phyloP scores from a whole-genome alignment of 1,140 invertebrate species.

The Penaeus vannamei region DNA sequence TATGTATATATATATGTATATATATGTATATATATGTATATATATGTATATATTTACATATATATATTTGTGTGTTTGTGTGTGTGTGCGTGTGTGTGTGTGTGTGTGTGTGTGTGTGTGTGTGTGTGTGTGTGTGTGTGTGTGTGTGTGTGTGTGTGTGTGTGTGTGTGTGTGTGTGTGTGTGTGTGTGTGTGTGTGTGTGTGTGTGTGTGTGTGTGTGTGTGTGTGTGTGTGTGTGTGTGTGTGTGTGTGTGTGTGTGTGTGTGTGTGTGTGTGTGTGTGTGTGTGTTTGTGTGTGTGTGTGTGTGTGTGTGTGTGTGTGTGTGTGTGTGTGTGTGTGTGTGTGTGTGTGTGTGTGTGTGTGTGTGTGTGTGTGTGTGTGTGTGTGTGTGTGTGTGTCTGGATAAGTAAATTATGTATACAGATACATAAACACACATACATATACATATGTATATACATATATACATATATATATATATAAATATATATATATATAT shows the following conservation, averaged over 20 bases:
- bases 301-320: conserved; percentile 11
- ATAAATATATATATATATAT: too few relatives aligned
- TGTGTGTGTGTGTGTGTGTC: conserved; percentile 6
- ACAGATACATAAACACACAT: neutral
- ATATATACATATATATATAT: too few relatives aligned
- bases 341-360: conserved; percentile 11
- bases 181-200: neutral
- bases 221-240: conserved; percentile 16
- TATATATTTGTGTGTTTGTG: too few relatives aligned
- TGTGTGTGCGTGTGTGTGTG: too few relatives aligned
- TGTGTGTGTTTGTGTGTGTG: too few relatives aligned
- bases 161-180: neutral
- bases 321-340: conserved; percentile 11
- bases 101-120: neutral
- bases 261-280: conserved; percentile 16
- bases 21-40: conserved; percentile 9
- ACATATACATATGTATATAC: neutral
- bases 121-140: neutral
- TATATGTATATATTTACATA: too few relatives aligned
- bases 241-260: conserved; percentile 14
- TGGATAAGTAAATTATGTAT: conserved; percentile 1
- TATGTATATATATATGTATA: conserved; percentile 3
- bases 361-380: conserved; percentile 11
- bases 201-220: neutral
- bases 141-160: neutral